Base-by-base conservation (phyloP, 2,113 vertebrate genomes). In the Mormyrus iriodes region DNA sequence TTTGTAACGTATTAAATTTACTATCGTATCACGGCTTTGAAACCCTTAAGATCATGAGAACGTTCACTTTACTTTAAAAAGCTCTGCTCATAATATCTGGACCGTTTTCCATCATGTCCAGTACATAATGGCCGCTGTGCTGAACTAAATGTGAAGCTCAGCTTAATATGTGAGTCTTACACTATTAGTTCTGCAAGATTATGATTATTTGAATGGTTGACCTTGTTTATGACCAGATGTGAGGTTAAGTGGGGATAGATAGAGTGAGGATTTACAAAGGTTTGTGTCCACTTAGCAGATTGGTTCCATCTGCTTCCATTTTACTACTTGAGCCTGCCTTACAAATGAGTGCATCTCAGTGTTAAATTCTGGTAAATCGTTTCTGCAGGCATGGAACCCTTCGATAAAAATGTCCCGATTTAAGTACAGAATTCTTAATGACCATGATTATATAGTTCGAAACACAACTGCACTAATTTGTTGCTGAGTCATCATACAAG, bases 311-410 rank as follows among this genome's bases (percentile, higher is more conserved):
- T 86, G 85, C 27, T 86, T 88, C 49, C 1, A 79, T 88, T 82
- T 93, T 90, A 92, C 90, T 91, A 89, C 92, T 92, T 92, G 88
- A 89, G 90, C 91, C 91, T 52, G 65, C 51, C 88, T 88, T 88
- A 88, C 7, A 46, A 92, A 91, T 84, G 27, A 91, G 53, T 85
- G 35, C 13, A 73, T 69, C 90, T 88, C 31, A 42, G 87, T 91
- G 90, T 93, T 89, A 90, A 88, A 93, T 92, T 83, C 49, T 42
- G 9, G 9, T 31, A 12, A 73, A 82, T 85, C 53, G 49, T n/a
- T 17, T 84, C 87, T 24, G 21, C 88, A 88, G 86, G 90, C 88
- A 91, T 48, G 73, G 88, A 76, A 89, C 69, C 17, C 90, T 87
- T 85, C 89, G 86, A 7, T 88, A 90, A 87, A 85, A 89, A 52